A percentile compares a stretch with the other conserved stretches of the same genome.
These are phyloP conservation scores for Buphagus erythrorhynchus DNA, from an alignment of 2,797 vertebrate genomes.

Conservation along the genomic window DNA sequence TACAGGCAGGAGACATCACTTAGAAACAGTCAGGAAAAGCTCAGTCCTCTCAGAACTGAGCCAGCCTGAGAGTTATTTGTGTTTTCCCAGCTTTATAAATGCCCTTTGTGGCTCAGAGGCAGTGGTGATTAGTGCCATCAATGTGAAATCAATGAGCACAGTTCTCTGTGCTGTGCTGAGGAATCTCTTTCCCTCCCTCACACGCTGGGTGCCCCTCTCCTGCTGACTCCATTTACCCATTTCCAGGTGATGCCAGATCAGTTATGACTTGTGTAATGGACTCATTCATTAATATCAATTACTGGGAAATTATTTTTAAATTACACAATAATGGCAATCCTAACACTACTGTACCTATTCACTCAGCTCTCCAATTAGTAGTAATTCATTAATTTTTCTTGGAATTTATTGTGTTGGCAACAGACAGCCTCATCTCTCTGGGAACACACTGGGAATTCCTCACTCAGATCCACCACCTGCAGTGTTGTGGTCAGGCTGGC, in stretches of 20 bases:
- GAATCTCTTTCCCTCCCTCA: neutral
- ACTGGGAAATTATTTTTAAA: conserved; percentile 50
- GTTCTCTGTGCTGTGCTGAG: neutral
- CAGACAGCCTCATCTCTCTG: neutral
- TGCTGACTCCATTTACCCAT: neutral
- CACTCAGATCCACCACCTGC: rapidly evolving
- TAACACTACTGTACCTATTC: neutral
- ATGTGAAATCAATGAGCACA: neutral
- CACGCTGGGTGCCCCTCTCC: neutral
- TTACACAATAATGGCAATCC: neutral
- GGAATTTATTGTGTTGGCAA: conserved; percentile 17
- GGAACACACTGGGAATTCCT: neutral
- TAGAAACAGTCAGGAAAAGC: rapidly evolving
- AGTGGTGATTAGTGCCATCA: neutral
- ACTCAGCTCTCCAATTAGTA: conserved; percentile 27
- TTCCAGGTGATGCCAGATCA: conserved; percentile 19
- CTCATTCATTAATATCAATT: conserved; percentile 43
- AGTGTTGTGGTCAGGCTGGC: neutral
- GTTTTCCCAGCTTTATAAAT: neutral
- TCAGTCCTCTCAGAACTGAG: neutral
- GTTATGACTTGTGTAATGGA: conserved; percentile 24
- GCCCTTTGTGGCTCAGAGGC: neutral
- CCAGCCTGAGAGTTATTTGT: neutral
- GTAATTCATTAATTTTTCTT: conserved; percentile 38
- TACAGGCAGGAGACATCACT: conserved; percentile 10